Percentiles rank a stretch among this genome's conserved stretches.
Conservation (phyloP, 2,113 vertebrate species). For the Numenius arquata region DNA sequence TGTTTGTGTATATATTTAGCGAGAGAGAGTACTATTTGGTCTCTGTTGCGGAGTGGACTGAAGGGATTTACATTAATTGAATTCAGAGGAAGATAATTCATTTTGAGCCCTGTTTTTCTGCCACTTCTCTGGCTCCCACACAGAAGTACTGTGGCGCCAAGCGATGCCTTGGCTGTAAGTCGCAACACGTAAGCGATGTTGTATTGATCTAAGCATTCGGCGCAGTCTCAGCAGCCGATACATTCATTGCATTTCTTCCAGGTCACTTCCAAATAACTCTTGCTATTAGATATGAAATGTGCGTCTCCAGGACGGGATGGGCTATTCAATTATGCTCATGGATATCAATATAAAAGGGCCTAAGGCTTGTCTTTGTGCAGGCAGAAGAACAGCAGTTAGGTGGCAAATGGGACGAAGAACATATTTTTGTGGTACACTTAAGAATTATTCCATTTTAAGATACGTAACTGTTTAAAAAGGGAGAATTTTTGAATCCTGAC, state of each 20-base stretch:
- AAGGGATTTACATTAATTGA: not conserved
- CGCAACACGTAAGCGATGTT: not conserved
- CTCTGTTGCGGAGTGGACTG: not conserved
- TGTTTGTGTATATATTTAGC: not conserved
- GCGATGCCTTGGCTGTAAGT: not conserved
- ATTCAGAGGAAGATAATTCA: not conserved
- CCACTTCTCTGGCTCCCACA: not conserved
- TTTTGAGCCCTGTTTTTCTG: not conserved
- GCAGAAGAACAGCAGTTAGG: not conserved
- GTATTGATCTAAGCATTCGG: not conserved
- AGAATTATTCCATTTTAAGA: not conserved
- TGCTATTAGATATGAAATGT: not conserved
- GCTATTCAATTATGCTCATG: not conserved
- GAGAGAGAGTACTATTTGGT: fast-evolving
- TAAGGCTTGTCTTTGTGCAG: not conserved
- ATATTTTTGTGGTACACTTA: not conserved
- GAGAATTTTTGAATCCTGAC: not conserved
- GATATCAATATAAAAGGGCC: not conserved
- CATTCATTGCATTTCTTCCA: not conserved
- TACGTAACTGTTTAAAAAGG: not conserved
- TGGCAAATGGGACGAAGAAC: not conserved
- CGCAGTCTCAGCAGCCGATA: not conserved
- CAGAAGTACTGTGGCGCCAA: not conserved
- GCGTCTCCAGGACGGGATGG: not conserved
- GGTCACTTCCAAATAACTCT: not conserved